phyloP scores from a whole-genome alignment of 2,113 vertebrate species.

The Potamarius usumacintae region DNA sequence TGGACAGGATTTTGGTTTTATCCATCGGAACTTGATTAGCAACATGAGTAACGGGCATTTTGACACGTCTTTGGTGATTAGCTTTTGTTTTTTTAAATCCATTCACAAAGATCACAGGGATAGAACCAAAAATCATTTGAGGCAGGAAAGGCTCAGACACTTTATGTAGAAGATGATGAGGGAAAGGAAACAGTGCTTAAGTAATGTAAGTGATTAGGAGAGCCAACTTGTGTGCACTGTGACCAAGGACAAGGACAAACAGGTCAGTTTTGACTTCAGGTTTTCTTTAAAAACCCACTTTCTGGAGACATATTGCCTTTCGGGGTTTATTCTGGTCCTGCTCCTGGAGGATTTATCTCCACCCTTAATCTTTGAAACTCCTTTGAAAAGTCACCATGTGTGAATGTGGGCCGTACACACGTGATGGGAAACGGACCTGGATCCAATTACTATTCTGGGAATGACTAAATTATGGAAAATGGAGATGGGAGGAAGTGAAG shows the following conservation, averaged over 20 bases:
- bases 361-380: not conserved
- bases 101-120: not conserved
- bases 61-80: not conserved
- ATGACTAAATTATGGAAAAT: not conserved
- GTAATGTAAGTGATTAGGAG: not conserved
- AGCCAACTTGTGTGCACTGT: not conserved
- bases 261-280: not conserved
- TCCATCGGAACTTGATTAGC: not conserved
- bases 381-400: not conserved
- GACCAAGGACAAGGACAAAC: constrained; percentile 1
- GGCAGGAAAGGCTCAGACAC: not conserved
- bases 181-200: no score
- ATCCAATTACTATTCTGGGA: not conserved
- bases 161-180: not conserved
- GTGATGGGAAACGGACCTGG: no score
- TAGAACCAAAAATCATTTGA: not conserved
- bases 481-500: not conserved
- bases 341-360: not conserved
- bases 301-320: not conserved
- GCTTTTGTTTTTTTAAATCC: not conserved
- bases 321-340: not conserved
- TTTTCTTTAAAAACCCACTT: not conserved
- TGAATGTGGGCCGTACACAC: not conserved
- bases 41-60: not conserved
- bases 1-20: no score